These are phyloP conservation scores for Oreotragus oreotragus DNA, from an alignment of 2,113 vertebrate genomes.

Conservation along the genomic window DNA sequence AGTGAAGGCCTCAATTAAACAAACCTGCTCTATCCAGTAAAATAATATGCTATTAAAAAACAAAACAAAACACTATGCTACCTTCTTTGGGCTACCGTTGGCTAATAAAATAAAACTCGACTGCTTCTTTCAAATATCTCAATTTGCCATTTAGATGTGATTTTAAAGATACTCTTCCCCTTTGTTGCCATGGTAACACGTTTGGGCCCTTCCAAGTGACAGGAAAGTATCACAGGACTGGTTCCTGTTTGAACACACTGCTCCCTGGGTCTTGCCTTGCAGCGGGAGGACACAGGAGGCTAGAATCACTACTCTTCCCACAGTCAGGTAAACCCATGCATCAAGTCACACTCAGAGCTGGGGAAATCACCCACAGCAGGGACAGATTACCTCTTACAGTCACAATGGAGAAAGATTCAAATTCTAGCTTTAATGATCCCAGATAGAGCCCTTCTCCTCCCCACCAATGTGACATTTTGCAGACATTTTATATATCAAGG, in stretches of 20 bases:
- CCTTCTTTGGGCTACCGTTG: slow-evolving; percentile 17
- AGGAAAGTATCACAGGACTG: slow-evolving; percentile 77
- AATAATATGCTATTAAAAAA: neutral
- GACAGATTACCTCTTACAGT: slow-evolving; percentile 61
- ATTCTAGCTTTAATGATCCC: slow-evolving; percentile 64
- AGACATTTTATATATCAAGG: slow-evolving; percentile 68
- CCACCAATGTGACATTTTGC: slow-evolving; percentile 76
- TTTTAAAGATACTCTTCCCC: slow-evolving; percentile 79
- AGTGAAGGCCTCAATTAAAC: neutral
- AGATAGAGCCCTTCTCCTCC: slow-evolving; percentile 62
- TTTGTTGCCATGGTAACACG: slow-evolving; percentile 81
- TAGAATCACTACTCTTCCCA: slow-evolving; percentile 61
- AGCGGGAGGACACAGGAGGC: slow-evolving; percentile 57
- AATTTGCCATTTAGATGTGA: slow-evolving; percentile 80
- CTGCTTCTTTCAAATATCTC: slow-evolving; percentile 79
- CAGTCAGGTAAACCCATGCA: slow-evolving; percentile 66
- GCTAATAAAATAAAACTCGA: slow-evolving; percentile 54
- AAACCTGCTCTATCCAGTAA: neutral
- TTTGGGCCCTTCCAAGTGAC: slow-evolving; percentile 80
- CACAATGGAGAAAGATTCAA: slow-evolving; percentile 37
- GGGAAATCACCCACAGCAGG: slow-evolving; percentile 72
- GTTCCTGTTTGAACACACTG: slow-evolving; percentile 77
- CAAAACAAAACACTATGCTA: neutral
- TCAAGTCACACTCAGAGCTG: slow-evolving; percentile 52
- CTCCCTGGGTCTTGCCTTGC: slow-evolving; percentile 70